Evolutionary conservation across 2,797 vertebrate genomes (phyloP).

Genomic region (Arnoldichthys spilopterus): DNA sequence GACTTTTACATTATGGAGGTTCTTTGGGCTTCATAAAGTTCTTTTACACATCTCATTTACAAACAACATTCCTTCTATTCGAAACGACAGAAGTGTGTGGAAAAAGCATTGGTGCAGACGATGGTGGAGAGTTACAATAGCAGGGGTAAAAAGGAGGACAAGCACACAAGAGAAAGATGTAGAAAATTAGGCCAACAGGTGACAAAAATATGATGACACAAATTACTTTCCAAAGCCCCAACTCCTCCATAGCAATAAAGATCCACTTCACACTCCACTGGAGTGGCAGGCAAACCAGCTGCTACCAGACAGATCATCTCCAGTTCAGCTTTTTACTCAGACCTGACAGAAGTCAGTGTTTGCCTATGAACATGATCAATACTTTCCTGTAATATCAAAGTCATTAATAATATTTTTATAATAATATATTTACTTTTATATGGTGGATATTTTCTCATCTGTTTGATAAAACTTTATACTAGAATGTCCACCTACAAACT

Average conservation of each 20-base stretch:
- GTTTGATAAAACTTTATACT: not conserved
- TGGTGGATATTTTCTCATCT: not conserved
- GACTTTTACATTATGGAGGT: no score
- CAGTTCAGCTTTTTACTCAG: not conserved
- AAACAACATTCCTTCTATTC: not conserved
- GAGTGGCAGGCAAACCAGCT: not conserved
- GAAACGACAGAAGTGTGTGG: not conserved
- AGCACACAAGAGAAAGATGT: not conserved
- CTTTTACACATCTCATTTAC: no score
- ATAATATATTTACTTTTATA: no score
- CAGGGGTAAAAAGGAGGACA: not conserved
- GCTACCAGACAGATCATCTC: not conserved
- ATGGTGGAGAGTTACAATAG: not conserved
- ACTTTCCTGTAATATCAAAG: not conserved
- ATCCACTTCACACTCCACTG: not conserved
- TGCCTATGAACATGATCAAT: not conserved
- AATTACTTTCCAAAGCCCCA: conserved; percentile 24
- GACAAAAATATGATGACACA: not conserved
- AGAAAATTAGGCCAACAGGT: conserved; percentile 18
- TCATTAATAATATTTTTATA: not conserved
- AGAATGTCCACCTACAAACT: not conserved
- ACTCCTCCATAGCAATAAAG: conserved; percentile 14
- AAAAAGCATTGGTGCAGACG: not conserved
- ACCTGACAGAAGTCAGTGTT: not conserved
- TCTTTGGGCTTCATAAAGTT: no score